Evolutionary conservation across 1,140 invertebrate species (phyloP).

Genomic region (Ips typographus): DNA sequence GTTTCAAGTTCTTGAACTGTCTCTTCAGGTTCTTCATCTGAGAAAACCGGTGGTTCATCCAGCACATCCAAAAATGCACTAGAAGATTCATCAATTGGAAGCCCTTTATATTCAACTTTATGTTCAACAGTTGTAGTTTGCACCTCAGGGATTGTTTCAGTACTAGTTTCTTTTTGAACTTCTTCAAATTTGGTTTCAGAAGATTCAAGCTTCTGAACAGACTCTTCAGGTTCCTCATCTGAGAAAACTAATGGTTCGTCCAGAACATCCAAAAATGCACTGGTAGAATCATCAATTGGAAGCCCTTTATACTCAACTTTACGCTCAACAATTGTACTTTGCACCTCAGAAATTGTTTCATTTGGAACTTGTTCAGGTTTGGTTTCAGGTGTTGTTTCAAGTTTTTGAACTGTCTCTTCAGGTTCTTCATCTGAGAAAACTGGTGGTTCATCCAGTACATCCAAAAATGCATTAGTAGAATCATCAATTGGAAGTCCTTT

Average conservation of each 20-base stretch:
- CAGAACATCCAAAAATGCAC: constrained; percentile 52
- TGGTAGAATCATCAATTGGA: not conserved
- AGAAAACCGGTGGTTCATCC: constrained; percentile 55
- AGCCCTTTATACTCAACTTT: not conserved
- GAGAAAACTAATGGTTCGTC: constrained; percentile 54
- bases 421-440: constrained; percentile 40
- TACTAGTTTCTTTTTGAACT: no score
- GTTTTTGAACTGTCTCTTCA: constrained; percentile 1
- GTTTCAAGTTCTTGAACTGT: not conserved
- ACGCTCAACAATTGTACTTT: not conserved
- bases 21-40: constrained; percentile 31
- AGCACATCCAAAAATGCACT: constrained; percentile 57
- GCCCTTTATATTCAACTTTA: constrained; percentile 49
- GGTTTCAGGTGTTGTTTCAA: not conserved
- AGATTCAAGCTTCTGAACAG: not conserved
- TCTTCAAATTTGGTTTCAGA: no score
- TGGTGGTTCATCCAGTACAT: constrained; percentile 57
- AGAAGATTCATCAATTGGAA: constrained; percentile 55
- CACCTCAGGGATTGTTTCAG: no score
- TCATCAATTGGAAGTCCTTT: not conserved
- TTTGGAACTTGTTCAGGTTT: no score
- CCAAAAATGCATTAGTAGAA: constrained; percentile 43
- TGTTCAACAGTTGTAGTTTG: not conserved
- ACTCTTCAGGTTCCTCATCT: not conserved
- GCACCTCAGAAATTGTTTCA: not conserved